Conservation (phyloP, 1,140 invertebrate genomes). For the Coelopa frigida region DNA sequence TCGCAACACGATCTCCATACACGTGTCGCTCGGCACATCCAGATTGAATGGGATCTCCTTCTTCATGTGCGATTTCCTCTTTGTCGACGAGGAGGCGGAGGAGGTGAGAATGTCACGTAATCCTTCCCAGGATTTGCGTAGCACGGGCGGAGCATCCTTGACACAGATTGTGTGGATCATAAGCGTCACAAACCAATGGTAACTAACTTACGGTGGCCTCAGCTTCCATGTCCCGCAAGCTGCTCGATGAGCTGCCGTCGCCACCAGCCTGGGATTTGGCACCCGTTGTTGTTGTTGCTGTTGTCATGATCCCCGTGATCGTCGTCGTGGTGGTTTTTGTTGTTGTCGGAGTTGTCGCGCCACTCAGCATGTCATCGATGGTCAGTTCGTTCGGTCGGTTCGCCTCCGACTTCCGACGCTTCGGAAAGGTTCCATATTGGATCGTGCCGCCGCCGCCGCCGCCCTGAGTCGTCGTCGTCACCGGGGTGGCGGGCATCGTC, state of each 20-base stretch:
- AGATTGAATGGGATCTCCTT: constrained; percentile 1
- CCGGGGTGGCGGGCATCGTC: constrained; percentile 2
- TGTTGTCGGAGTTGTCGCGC: too few species aligned
- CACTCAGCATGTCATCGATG: neutral
- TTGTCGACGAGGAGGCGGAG: constrained; percentile 5
- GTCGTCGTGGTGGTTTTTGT: too few species aligned
- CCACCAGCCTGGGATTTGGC: neutral
- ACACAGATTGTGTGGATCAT: too few species aligned
- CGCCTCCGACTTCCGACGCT: constrained; percentile 7
- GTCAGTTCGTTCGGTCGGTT: neutral
- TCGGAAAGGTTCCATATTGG: constrained; percentile 9
- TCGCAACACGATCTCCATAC: constrained; percentile 34
- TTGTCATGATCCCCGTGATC: too few species aligned
- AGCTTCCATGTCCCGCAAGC: constrained; percentile 7
- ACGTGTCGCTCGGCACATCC: constrained; percentile 25
- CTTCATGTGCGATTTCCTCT: constrained; percentile 1
- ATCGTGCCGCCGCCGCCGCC: neutral
- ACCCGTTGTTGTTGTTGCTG: too few species aligned
- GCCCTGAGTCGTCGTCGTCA: constrained; percentile 3
- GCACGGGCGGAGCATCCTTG: constrained; percentile 1
- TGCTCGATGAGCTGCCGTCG: constrained; percentile 3
- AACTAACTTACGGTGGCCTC: constrained; percentile 3
- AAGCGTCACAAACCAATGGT: too few species aligned
- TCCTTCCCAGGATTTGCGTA: constrained; percentile 9
- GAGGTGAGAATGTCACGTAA: constrained; percentile 3